Percentiles rank a stretch among this genome's conserved stretches.
phyloP scores from a whole-genome alignment of 1,140 invertebrate genomes.

The Sarcophaga peregrina region DNA sequence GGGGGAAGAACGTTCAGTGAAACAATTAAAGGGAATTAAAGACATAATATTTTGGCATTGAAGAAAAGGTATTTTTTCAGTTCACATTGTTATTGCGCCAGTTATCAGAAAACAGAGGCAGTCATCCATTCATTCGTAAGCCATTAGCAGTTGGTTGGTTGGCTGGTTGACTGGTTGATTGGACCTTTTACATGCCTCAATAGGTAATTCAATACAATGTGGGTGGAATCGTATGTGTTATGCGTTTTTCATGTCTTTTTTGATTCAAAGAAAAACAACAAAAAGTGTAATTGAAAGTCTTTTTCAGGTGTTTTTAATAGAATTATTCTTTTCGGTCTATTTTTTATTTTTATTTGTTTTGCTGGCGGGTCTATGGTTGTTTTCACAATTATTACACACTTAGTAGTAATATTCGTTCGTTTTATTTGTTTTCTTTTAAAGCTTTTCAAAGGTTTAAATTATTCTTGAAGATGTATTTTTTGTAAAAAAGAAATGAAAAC shows the following conservation, averaged over 20 bases:
- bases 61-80: too few species aligned
- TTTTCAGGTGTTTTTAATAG: neutral
- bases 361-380: neutral
- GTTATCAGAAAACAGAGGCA: neutral
- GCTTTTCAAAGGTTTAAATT: slow-evolving; percentile 32
- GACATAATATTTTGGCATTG: neutral
- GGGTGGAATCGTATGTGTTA: neutral
- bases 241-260: too few species aligned
- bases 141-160: neutral
- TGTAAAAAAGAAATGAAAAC: too few species aligned
- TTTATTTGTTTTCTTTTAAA: slow-evolving; percentile 17
- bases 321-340: neutral
- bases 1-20: neutral
- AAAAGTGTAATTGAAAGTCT: neutral
- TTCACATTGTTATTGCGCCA: too few species aligned
- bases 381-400: too few species aligned
- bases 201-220: neutral
- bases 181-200: slow-evolving; percentile 3
- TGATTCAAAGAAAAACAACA: too few species aligned
- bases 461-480: too few species aligned
- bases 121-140: neutral
- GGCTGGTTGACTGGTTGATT: neutral
- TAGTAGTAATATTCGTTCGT: too few species aligned
- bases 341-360: slow-evolving; percentile 21
- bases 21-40: neutral